A percentile compares a stretch with the other conserved stretches of the same genome.
Evolutionary conservation across 30 jellyfish, hydroid and myxozoan genomes (phyloP).

Genomic region (Aurelia sp.): DNA sequence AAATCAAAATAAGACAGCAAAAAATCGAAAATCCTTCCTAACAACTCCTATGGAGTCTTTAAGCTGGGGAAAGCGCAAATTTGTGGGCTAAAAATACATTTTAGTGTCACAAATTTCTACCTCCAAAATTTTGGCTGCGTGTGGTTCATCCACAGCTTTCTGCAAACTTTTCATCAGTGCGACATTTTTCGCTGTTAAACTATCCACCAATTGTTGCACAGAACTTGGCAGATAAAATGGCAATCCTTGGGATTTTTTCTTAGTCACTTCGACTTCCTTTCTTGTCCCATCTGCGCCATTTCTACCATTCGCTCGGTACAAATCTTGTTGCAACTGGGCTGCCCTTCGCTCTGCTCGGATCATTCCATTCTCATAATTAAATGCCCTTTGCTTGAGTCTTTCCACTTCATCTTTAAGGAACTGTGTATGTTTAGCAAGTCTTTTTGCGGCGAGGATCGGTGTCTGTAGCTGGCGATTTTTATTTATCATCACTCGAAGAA

Average conservation of each 20-base stretch:
- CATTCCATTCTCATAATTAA: conserved; percentile 37
- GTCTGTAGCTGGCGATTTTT: conserved; percentile 11
- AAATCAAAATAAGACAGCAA: no score
- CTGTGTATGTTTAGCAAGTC: conserved; percentile 44
- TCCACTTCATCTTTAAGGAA: conserved; percentile 37
- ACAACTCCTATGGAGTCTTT: no score
- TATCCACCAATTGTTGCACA: conserved; percentile 43
- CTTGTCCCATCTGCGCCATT: not conserved
- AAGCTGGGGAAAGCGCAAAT: no score
- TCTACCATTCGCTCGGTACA: not conserved
- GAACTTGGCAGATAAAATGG: conserved; percentile 60
- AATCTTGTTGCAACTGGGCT: conserved; percentile 39
- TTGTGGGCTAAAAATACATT: no score
- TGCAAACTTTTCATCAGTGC: conserved; percentile 17
- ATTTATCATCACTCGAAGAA: conserved; percentile 29
- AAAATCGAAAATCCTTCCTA: no score
- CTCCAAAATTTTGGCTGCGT: conserved; percentile 25
- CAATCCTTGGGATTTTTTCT: not conserved
- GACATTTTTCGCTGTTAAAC: conserved; percentile 28
- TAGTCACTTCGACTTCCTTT: not conserved
- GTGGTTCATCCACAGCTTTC: conserved; percentile 6
- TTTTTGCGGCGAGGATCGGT: conserved; percentile 40
- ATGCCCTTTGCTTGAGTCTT: conserved; percentile 22
- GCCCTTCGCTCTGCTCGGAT: conserved; percentile 54
- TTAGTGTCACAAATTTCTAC: conserved; percentile 1